phyloP scores from a whole-genome alignment of 2,888 invertebrate species.

The Polymixis flavicincta region DNA sequence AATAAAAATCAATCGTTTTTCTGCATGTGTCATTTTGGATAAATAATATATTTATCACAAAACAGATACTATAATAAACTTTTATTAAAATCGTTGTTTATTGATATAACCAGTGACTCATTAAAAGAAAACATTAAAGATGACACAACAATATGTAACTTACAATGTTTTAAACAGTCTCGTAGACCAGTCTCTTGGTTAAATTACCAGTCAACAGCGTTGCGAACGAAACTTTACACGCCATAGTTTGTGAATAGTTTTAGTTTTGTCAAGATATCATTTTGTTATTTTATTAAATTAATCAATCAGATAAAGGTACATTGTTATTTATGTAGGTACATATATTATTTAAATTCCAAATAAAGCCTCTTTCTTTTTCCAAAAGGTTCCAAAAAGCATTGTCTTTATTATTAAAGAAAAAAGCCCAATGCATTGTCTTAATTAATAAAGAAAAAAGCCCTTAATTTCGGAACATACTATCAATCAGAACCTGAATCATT shows the following conservation, averaged over 20 bases:
- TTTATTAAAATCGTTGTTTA: conserved; percentile 11
- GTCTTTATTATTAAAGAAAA: background rate
- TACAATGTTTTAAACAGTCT: background rate
- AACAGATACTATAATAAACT: conserved; percentile 18
- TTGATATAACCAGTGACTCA: background rate
- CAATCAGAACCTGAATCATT: too few relatives aligned
- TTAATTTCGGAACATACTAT: too few relatives aligned
- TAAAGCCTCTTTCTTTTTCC: background rate
- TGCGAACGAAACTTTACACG: too few relatives aligned
- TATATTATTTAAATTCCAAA: too few relatives aligned
- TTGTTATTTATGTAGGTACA: too few relatives aligned
- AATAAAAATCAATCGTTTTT: background rate
- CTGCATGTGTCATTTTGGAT: background rate
- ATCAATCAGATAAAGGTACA: too few relatives aligned
- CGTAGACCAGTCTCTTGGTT: too few relatives aligned
- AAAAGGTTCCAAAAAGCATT: background rate
- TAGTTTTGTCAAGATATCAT: too few relatives aligned
- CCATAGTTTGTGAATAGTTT: too few relatives aligned
- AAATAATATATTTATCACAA: conserved; percentile 12
- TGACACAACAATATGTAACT: background rate
- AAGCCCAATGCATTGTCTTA: background rate
- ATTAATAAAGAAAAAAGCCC: too few relatives aligned
- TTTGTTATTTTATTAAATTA: too few relatives aligned
- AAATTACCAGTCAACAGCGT: too few relatives aligned
- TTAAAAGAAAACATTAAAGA: background rate